Base-by-base conservation (phyloP, 2,797 vertebrate genomes). In the Tympanoctomys barrerae region DNA sequence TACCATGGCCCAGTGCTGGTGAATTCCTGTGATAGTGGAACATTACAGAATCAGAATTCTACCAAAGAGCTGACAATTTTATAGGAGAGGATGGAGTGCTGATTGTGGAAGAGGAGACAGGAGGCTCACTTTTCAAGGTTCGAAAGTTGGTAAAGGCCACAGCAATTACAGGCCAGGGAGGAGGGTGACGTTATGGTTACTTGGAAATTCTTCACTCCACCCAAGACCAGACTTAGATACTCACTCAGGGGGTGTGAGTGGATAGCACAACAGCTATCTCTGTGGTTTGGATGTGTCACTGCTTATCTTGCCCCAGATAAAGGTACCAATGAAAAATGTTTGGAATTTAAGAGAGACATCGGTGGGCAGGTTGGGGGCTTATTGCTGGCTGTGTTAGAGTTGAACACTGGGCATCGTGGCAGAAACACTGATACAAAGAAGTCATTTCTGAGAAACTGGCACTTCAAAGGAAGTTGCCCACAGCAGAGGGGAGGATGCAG, bases 381-480 rank as follows among this genome's bases (percentile, higher is more conserved):
- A 36, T 91, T 54, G 26, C 84, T 42, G 39, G 61, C 68, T 91
- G 14, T 59, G 52, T 87, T 80, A 6, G 59, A 86, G 66, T 49
- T 93, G n/a, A 61, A 73, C 84, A 36, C 64, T 39, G 71, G 46
- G 31, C n/a, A 42, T 78, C 42, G 59, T 70, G 49, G 83, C 75
- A 21, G 36, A 70, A 91, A 82, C 59, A 59, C 7, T 39, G 82
- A 73, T 39, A 90, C 81, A 91, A 91, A 92, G 1, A 33, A 95
- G 49, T 54, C 57, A 19, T 94, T 95, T 97, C 66, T 88, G 54
- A 62, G 89, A 91, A 80, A 66, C 36, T 46, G 64, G 8, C 0
- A 70, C 96, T 96, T 98, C 93, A 94, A 94, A 84, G 84, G 87
- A 96, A 94, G 82, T 93, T 3, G 6, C 94, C 92, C 42, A 36